These are phyloP conservation scores for Amphiduros pacificus DNA, from an alignment of 2,888 invertebrate genomes.

Conservation along the genomic window DNA sequence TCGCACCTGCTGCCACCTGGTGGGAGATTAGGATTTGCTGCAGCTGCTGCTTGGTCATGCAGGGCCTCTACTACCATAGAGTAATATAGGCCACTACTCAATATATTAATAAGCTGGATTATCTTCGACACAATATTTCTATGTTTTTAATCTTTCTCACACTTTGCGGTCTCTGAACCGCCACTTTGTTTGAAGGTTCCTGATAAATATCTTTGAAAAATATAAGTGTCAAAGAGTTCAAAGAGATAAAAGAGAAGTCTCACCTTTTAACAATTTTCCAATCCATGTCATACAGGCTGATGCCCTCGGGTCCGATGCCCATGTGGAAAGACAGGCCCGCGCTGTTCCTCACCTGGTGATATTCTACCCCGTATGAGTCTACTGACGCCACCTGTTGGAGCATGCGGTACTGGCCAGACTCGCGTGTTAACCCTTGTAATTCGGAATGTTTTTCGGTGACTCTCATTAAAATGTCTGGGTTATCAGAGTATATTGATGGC, in stretches of 20 bases:
- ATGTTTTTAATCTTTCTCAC: no score
- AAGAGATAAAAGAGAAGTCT: conserved; percentile 5
- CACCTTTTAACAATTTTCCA: conserved; percentile 40
- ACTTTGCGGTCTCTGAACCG: no score
- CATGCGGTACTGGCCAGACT: conserved; percentile 82
- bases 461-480: conserved; percentile 29
- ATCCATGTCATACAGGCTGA: conserved; percentile 56
- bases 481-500: conserved; percentile 9
- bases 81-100: no score
- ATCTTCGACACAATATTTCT: no score
- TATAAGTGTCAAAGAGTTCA: not conserved
- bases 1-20: no score
- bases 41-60: no score
- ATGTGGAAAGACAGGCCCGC: conserved; percentile 60
- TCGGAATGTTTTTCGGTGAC: conserved; percentile 38
- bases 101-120: no score
- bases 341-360: conserved; percentile 67
- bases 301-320: conserved; percentile 82
- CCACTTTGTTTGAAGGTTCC: no score
- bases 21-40: no score
- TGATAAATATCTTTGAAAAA: no score
- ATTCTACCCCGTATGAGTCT: conserved; percentile 80
- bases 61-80: no score
- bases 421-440: conserved; percentile 70
- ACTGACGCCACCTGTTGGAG: conserved; percentile 78